phyloP scores from a whole-genome alignment of 2,797 vertebrate genomes.

The Enteromius anoplus region DNA sequence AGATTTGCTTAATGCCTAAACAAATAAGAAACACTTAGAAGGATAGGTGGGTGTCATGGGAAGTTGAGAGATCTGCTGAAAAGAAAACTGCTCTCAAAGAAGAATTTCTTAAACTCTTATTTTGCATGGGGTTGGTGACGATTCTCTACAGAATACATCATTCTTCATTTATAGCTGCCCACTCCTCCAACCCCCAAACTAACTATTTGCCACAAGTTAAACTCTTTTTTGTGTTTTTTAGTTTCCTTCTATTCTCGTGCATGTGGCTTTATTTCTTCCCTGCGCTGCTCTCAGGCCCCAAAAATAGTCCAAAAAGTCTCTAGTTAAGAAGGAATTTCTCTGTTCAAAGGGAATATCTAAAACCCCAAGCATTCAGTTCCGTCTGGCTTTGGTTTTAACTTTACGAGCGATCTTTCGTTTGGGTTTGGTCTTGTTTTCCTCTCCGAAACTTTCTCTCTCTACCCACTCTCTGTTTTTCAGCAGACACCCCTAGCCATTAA shows the following conservation, averaged over 20 bases:
- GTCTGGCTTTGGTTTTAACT: conserved; percentile 55
- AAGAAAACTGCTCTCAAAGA: neutral
- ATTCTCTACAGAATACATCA: neutral
- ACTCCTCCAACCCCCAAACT: conserved; percentile 41
- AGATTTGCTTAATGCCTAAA: neutral
- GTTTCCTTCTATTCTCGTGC: conserved; percentile 52
- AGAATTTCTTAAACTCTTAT: neutral
- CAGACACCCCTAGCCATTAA: conserved; percentile 56
- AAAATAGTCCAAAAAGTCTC: conserved; percentile 53
- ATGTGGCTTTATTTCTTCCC: conserved; percentile 47
- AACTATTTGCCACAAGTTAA: conserved; percentile 52
- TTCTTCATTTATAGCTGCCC: conserved; percentile 1
- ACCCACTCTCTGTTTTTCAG: conserved; percentile 31
- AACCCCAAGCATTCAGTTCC: conserved; percentile 54
- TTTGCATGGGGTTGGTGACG: neutral
- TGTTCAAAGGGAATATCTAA: conserved; percentile 60
- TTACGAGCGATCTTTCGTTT: conserved; percentile 56
- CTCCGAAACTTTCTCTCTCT: conserved; percentile 31
- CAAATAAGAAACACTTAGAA: neutral
- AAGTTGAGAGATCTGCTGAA: neutral
- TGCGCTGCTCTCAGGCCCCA: conserved; percentile 37
- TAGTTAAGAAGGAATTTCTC: conserved; percentile 55
- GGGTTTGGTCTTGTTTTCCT: conserved; percentile 45
- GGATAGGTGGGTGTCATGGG: neutral
- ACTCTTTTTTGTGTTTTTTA: conserved; percentile 40